Evolutionary conservation across 2,888 invertebrate genomes (phyloP), one percentile per base, ranked within the genome.

Genomic region (Caenorhabditis imperialis): DNA sequence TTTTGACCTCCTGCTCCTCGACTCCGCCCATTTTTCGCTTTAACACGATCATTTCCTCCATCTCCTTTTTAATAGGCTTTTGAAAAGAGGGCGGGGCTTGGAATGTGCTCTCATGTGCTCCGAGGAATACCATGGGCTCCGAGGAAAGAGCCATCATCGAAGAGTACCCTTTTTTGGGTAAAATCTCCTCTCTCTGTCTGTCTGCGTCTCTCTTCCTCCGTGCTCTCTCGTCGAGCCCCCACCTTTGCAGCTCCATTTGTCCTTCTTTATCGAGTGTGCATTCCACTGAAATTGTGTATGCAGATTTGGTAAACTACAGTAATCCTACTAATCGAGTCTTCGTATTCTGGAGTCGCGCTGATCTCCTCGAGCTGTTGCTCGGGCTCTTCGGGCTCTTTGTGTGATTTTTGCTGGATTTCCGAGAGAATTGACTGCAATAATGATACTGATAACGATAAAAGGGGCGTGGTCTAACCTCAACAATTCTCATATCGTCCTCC

Each of bases 201-300:
- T n/a, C n/a, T 23, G 33, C 37, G 35, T 40, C 40, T 40, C 40
- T 40, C 30, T 30, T 30, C 30, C 30, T 6, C 16, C 42, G 23
- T 30, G 38, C 35, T 25, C 40, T 22, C 23, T 16, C 22, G 20
- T n/a, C 50, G 20, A 73, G 20, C 18, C 65, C 65, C 63, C 63
- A 65, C 25, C 50, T 23, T 23, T 58, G 30, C 18, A 53, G 54
- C 44, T 65, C 65, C 20, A 38, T 6, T 1, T 35, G 42, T 35
- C 73, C 73, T 22, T 73, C 73, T 16, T 23, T 22, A 14, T 73
- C 73, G 3, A 73, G 65, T 50, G 73, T 73, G 30, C 44, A 60
- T 45, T 73, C 61, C 47, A 63, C 62, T 62, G 53, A 3, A 45
- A 45, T 45, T 22, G 12, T 30, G 30, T 10, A 30, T 30, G 30